phyloP scores from a whole-genome alignment of 2,797 vertebrate species.

The Bradypodion ventrale region DNA sequence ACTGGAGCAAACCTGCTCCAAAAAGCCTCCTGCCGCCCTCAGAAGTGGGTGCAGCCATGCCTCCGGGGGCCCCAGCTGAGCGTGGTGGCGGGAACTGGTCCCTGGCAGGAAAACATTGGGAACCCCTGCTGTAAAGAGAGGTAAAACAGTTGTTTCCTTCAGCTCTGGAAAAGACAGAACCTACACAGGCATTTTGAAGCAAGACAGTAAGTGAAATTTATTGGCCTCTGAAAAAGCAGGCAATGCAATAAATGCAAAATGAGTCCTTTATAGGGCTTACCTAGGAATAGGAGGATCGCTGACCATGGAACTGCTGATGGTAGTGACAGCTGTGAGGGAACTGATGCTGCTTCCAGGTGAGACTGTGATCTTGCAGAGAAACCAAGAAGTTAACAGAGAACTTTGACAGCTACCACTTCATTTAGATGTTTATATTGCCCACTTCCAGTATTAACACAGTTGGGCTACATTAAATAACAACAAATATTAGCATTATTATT shows the following conservation, averaged over 20 bases:
- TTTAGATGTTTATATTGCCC: too few relatives aligned
- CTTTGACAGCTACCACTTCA: neutral
- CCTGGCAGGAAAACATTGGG: too few relatives aligned
- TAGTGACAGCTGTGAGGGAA: conserved; percentile 91
- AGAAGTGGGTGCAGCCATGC: too few relatives aligned
- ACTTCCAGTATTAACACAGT: neutral
- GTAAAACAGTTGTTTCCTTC: neutral
- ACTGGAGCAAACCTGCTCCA: too few relatives aligned
- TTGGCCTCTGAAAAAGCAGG: neutral
- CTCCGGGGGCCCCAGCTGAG: too few relatives aligned
- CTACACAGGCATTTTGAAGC: neutral
- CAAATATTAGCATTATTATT: too few relatives aligned
- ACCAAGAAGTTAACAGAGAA: neutral
- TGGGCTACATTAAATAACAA: neutral
- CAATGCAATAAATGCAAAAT: too few relatives aligned
- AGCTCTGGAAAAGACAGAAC: neutral
- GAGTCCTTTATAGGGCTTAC: conserved; percentile 63
- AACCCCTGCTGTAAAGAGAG: too few relatives aligned
- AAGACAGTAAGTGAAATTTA: neutral
- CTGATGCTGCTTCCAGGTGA: conserved; percentile 90
- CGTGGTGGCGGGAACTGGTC: too few relatives aligned
- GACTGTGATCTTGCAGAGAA: conserved; percentile 79
- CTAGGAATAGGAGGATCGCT: conserved; percentile 80
- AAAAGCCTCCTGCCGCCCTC: too few relatives aligned
- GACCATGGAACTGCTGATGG: conserved; percentile 87